phyloP scores from a whole-genome alignment of 1,140 invertebrate genomes.

The Drosophila gunungcola region DNA sequence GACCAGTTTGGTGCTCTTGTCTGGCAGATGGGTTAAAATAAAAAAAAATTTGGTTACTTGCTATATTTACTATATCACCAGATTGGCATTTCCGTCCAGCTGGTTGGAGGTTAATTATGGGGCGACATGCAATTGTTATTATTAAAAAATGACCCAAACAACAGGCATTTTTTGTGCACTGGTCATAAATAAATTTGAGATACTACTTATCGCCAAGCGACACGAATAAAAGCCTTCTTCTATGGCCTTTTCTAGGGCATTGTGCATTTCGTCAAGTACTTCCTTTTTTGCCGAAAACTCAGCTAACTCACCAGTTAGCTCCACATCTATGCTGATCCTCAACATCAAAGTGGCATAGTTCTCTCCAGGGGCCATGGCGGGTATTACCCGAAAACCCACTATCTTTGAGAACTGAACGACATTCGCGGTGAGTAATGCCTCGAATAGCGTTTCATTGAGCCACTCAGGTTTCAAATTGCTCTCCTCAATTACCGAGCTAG shows the following conservation, averaged over 20 bases:
- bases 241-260: not conserved
- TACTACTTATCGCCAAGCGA: conserved; percentile 15
- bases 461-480: conserved; percentile 72
- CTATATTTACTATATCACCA: not conserved
- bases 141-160: conserved; percentile 1
- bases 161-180: conserved; percentile 5
- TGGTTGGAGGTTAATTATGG: not conserved
- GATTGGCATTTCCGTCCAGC: not conserved
- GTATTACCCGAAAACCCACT: conserved; percentile 47
- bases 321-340: conserved; percentile 64
- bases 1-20: conserved; percentile 48
- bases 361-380: conserved; percentile 61
- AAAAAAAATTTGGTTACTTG: not conserved
- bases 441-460: conserved; percentile 84
- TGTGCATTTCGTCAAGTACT: not conserved
- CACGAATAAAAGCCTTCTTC: not conserved
- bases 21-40: conserved; percentile 12
- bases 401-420: conserved; percentile 74
- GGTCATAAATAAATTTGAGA: conserved; percentile 22
- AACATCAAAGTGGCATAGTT: conserved; percentile 76
- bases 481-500: conserved; percentile 11
- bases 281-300: not conserved
- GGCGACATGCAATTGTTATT: conserved; percentile 2
- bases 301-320: conserved; percentile 61
- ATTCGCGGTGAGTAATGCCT: conserved; percentile 78